Base-by-base conservation (phyloP, 2,888 invertebrate genomes). In the Cecidostiba fungosa region DNA sequence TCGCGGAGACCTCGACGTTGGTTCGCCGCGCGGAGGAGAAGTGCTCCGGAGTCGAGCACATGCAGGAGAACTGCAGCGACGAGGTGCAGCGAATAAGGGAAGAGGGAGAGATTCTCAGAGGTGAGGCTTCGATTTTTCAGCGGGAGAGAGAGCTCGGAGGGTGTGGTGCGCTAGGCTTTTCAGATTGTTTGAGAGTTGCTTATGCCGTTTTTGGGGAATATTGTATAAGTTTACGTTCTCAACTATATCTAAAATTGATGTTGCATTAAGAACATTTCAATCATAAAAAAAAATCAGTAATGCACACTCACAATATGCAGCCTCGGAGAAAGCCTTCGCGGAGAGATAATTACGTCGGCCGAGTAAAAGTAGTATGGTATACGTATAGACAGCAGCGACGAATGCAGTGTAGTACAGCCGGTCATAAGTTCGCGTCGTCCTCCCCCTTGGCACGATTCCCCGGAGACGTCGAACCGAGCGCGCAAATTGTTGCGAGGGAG, bases 1-100 rank as follows among this genome's bases (percentile, higher is more conserved):
- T n/a, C 66, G 62, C 81, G 84, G 86, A 86, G 86, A 84, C 77
- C 86, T 86, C 86, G 84, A 86, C 86, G 73, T 47, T 77, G 66
- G 59, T 78, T 69, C 84, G 85, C 74, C 76, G 16, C 76, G 16
- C 43, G 26, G 74, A 74, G 74, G 16, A 12, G 72, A 66, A 19
- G n/a, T 23, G 66, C 5, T 26, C 16, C 39, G 10, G 23, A 66
- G 32, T 23, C 23, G 16, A 32, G 72, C 10, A 8, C 6, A 12
- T 14, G 14, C 73, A 14, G 39, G 23, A 73, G 19, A 43, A 32
- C n/a, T 73, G n/a, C 43, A 16, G 16, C 29, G 29, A 5, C 29
- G 69, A 69, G 32, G 29, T 32, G 74, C 50, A n/a, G 50, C 73
- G 43, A 43, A 19, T n/a, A n/a, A 73, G 73, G 26, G 39, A n/a